Evolutionary conservation across 2,113 vertebrate genomes (phyloP), one percentile per base, ranked within the genome.

Genomic region (Sinocyclocheilus anshuiensis): DNA sequence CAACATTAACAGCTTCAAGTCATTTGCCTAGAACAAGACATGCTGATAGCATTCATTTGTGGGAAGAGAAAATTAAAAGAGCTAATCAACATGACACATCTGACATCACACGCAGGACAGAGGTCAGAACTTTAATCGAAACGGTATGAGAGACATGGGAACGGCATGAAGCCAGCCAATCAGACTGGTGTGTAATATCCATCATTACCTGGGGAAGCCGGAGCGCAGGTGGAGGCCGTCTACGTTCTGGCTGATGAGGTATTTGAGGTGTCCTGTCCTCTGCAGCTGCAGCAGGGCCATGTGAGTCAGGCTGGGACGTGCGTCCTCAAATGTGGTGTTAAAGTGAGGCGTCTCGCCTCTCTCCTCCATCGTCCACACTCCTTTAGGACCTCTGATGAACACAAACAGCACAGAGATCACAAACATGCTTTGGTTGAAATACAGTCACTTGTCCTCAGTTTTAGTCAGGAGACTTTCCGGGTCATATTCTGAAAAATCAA

Each of bases 181-280:
- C 42, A 50, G 74, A 50, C 4, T 13, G 36, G 33, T 61, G 77
- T n/a, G 57, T n/a, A 83, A 16, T 45, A 20, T 57, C 45, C 1
- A 1, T 42, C 36, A n/a, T 81, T 93, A 99, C 98, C 98, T 95
- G 90, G 98, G 98, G 89, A 99, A 99, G 69, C 98, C 98, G 0
- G 98, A 99, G 15, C 98, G 96, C 65, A 99, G 92, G 10, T 99
- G 98, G 20, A 99, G 94, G 6, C 98, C 98, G 0, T 99, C 98
- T 76, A 99, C 98, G 0, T 99, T 99, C 92, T 99, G 98, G 94
- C 98, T 99, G 94, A 99, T 94, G 82, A 99, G 93, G 93, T 99
- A 99, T 87, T 95, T 96, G 57, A 99, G 94, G 87, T 96, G 93
- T 0, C 97, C 97, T 0, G 96, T 95, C 1, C 95, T 95, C 91